phyloP scores from a whole-genome alignment of 1,140 invertebrate genomes.

The Scaptomyza hsui region DNA sequence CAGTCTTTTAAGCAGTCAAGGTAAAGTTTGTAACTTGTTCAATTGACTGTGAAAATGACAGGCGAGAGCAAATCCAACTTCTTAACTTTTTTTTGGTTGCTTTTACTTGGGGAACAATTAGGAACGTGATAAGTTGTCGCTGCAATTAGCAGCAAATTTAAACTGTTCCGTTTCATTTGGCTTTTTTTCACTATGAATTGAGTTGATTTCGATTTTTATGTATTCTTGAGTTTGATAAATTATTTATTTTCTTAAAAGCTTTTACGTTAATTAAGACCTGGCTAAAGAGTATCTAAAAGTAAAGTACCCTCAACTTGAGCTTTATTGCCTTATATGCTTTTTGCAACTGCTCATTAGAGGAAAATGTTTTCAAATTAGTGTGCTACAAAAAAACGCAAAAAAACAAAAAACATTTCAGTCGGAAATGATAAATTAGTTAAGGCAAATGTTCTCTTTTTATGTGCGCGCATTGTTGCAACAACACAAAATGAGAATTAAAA shows the following conservation, averaged over 20 bases:
- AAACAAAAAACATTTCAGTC: conserved; percentile 5
- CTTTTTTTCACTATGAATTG: neutral
- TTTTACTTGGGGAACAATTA: conserved; percentile 10
- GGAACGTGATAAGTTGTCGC: conserved; percentile 28
- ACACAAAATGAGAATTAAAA: neutral
- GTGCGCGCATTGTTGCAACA: conserved; percentile 18
- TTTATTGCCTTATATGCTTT: neutral
- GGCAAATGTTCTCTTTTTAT: conserved; percentile 39
- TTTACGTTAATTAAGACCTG: neutral
- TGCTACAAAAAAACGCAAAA: conserved; percentile 3
- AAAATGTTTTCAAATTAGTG: conserved; percentile 36
- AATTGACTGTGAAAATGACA: conserved; percentile 56
- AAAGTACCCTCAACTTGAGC: neutral
- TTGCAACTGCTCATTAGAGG: conserved; percentile 26
- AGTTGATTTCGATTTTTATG: too few relatives aligned
- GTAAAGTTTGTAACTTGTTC: conserved; percentile 47
- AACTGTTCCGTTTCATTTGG: conserved; percentile 20
- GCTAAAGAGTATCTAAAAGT: neutral
- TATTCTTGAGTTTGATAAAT: too few relatives aligned
- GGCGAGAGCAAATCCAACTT: conserved; percentile 8
- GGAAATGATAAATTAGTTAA: conserved; percentile 47
- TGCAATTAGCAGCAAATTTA: conserved; percentile 52
- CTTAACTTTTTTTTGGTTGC: neutral
- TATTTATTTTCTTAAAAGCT: too few relatives aligned
- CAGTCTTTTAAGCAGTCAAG: conserved; percentile 15